phyloP scores from a whole-genome alignment of 2,113 vertebrate genomes.

The Triplophysa siluroides region DNA sequence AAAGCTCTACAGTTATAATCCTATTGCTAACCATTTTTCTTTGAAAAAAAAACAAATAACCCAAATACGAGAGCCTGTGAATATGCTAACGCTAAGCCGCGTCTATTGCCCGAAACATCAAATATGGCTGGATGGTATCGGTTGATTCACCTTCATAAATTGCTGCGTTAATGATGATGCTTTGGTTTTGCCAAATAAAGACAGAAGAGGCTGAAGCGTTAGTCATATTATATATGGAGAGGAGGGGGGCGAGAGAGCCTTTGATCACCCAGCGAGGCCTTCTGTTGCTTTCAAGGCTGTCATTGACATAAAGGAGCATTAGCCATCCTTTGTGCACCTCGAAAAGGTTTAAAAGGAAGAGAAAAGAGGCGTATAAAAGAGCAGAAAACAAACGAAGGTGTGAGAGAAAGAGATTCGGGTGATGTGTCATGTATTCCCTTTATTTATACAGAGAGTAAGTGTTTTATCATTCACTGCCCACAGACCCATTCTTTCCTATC shows the following conservation, averaged over 20 bases:
- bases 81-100: neutral
- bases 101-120: conserved; percentile 43
- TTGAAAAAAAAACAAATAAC: conserved; percentile 39
- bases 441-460: conserved; percentile 6
- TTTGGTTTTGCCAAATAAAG: conserved; percentile 45
- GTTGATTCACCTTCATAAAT: conserved; percentile 35
- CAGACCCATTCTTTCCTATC: conserved; percentile 6
- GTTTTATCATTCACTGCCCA: neutral
- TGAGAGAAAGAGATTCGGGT: neutral
- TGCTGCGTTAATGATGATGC: conserved; percentile 30
- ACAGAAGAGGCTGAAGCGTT: conserved; percentile 34
- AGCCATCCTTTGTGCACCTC: conserved; percentile 44
- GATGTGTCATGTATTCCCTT: neutral
- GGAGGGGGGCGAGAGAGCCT: conserved; percentile 39
- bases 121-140: conserved; percentile 20
- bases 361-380: conserved; percentile 19
- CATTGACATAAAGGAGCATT: conserved; percentile 48
- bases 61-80: conserved; percentile 11
- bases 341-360: conserved; percentile 6
- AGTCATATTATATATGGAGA: conserved; percentile 37
- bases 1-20: conserved; percentile 39
- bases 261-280: conserved; percentile 50
- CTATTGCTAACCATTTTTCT: conserved; percentile 37
- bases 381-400: conserved; percentile 35
- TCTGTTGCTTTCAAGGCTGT: conserved; percentile 47